Base-by-base conservation (phyloP, 2,113 vertebrate genomes). In the Takifugu flavidus region DNA sequence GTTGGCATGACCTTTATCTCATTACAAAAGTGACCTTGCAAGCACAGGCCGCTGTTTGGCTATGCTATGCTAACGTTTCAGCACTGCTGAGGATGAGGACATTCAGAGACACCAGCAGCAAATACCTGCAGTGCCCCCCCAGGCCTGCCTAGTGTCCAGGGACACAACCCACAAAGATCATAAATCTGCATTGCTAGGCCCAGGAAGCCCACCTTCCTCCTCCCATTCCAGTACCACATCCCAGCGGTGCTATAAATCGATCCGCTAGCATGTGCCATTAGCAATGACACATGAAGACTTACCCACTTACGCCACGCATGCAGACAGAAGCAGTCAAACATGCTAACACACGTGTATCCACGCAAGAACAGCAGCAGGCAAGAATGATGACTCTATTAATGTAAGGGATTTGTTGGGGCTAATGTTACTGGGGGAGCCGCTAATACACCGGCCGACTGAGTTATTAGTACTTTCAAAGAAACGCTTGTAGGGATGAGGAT, bases 401-500 rank as follows among this genome's bases (percentile, higher is more conserved):
- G 49, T 13, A 14, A 49, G n/a, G 49, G 69, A 77, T 81, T 67
- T 68, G 59, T n/a, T 61, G 52, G 27, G 31, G 28, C 15, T 79
- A 61, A 69, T 78, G 54, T 62, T 70, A 73, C 31, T 45, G 49
- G 53, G 43, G 53, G 47, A 44, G 44, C 49, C 72, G 42, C 64
- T 79, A 67, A 82, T 68, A 49, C 63, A 67, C 55, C 26, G 61
- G 70, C 66, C 68, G 54, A 57, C 47, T 50, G 61, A 63, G 63
- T 82, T 83, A 82, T 82, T 72, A 75, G 53, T 26, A 49, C 57
- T 80, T 78, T 80, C 65, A 75, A 83, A 62, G 49, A 69, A 72
- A 84, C 53, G 65, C 67, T 71, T 27, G 13, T 44, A 63, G 64
- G 69, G 63, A 82, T 29, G n/a, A 34, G 53, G 25, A 64, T 54